Base-by-base conservation (phyloP, 92 coral and sea anemone species). In the Siderastrea siderea region DNA sequence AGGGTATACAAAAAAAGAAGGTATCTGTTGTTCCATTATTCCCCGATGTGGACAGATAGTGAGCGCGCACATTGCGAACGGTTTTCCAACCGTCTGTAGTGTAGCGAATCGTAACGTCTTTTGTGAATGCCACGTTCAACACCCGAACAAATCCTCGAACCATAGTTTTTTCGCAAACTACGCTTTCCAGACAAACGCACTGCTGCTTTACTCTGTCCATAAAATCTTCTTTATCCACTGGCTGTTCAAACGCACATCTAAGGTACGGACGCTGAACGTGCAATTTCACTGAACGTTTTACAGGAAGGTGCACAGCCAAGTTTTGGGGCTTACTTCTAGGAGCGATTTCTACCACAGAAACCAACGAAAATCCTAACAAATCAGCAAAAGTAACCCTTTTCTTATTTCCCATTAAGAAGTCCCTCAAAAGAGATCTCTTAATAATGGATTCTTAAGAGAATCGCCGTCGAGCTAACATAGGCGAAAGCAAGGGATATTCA, bases 81-180 rank as follows among this genome's bases (percentile, higher is more conserved):
- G 92, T 94, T 58, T 79, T 57, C 98, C 98, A 95, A 12, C 78
- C 86, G 62, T 95, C 91, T 58, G 78, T 89, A 4, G 93, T 84
- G 79, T 88, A 95, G 14, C 96, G 92, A 43, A 95, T 91, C 4
- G 85, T 79, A 49, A 95, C 96, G 55, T 91, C 94, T 75, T 95
- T 95, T 3, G 59, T 75, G 68, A 91, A 95, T 55, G 94, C 92
- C 62, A 93, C 89, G 89, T 95, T 95, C 57, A 85, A 68, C 3
- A 95, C 98, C 63, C 88, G 88, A 7, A 95, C 93, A 45, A 96
- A 91, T 11, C 99, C 99, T 38, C 93, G 94, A 14, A 98, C 77
- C 46, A 94, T 91, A 77, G 72, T 80, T 50, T 95, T 89, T 3
- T 95, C 95, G 55, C 95, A 94, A 47, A 93, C 85, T 16, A 97